Base-by-base conservation (phyloP, 2,888 invertebrate species). In the Eurois occulta region DNA sequence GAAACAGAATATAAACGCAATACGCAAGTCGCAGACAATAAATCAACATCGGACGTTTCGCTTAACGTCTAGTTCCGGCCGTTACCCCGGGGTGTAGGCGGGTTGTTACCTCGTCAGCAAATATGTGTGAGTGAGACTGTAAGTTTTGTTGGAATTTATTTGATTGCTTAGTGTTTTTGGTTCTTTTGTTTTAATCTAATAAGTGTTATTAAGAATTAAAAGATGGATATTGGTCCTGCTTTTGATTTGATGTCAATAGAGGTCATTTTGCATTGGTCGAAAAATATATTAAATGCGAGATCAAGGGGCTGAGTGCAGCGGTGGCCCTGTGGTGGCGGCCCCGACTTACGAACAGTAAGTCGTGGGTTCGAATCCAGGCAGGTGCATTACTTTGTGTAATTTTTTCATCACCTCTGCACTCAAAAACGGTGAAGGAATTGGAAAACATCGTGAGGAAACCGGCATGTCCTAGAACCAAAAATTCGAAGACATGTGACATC, bases 11-110 rank as follows among this genome's bases (percentile, higher is more conserved):
- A 68, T 68, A 80, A 74, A 73, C 77, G 77, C 65, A 77, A 81
- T 74, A 80, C 74, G 75, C 77, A 77, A 77, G 88, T 89, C 78
- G 89, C 85, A 75, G 87, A 76, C 80, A 86, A 90, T 91, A 90
- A 90, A 91, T 91, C 91, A 91, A 88, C 85, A 89, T 91, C 86
- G 83, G 91, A 91, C 91, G 74, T 90, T 91, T 91, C 90, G 88
- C 87, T 91, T 89, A 89, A 87, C 88, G 90, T 86, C 91, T 85
- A 88, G 89, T 86, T 86, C 82, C 81, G 86, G 75, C 38, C 72
- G 64, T 86, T 46, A 82, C 86, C 88, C 75, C 21, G 68, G 87
- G 86, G 66, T 38, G 60, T 46, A 72, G 66, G 65, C 38, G 72
- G 65, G 71, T 41, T 74, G 67, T 73, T 71, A 68, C 81, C 32